phyloP scores from a whole-genome alignment of 2,888 invertebrate species.

The Pheosia tremula region DNA sequence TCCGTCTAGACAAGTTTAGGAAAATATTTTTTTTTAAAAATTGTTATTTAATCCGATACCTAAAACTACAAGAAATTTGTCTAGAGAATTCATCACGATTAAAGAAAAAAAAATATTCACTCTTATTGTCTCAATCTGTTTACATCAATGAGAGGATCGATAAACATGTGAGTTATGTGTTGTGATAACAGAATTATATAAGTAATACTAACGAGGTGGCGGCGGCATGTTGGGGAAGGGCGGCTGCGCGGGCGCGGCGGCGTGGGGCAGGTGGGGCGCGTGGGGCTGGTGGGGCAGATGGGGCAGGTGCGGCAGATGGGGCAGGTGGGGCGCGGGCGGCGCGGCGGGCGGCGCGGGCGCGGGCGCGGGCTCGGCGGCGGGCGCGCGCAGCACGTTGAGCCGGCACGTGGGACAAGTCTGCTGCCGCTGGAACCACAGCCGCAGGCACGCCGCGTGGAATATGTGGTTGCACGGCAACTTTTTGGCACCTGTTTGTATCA shows the following conservation, averaged over 20 bases:
- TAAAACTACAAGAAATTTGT: too few relatives aligned
- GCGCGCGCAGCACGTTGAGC: constrained; percentile 89
- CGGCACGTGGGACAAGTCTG: constrained; percentile 99
- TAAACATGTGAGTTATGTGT: too few relatives aligned
- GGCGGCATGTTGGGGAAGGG: constrained; percentile 71
- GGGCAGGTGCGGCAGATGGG: constrained; percentile 43
- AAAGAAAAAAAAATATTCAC: too few relatives aligned
- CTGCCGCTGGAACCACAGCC: constrained; percentile 99
- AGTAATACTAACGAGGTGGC: constrained; percentile 60
- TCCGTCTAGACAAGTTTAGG: too few relatives aligned
- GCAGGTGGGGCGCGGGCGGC: constrained; percentile 26
- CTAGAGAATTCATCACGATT: too few relatives aligned
- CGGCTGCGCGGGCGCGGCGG: constrained; percentile 46
- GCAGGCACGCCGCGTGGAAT: constrained; percentile 98
- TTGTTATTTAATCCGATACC: too few relatives aligned
- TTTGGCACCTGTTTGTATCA: constrained; percentile 89
- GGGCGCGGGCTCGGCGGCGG: constrained; percentile 59
- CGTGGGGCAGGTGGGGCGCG: constrained; percentile 28
- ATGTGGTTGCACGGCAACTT: constrained; percentile 99
- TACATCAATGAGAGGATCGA: too few relatives aligned
- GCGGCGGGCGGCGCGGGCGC: constrained; percentile 30
- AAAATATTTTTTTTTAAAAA: too few relatives aligned
- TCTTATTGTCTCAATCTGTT: too few relatives aligned
- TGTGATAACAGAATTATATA: too few relatives aligned
- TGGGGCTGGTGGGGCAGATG: constrained; percentile 43